phyloP scores from a whole-genome alignment of 2,888 invertebrate species.

The Pristionchus japonicus region DNA sequence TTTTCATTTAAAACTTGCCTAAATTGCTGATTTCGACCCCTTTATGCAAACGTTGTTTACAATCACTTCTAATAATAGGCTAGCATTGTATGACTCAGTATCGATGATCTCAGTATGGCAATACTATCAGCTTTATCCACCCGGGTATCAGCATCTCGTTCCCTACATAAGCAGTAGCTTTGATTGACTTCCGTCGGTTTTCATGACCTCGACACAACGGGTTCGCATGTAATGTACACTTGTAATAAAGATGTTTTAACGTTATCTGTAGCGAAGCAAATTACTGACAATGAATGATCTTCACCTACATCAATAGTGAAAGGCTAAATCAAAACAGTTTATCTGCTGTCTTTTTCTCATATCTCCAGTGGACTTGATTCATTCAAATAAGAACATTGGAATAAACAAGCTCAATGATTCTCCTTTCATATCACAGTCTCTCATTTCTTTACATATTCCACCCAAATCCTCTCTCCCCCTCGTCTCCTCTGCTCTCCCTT shows the following conservation, averaged over 20 bases:
- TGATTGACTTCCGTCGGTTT: constrained; percentile 5
- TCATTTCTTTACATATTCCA: background rate
- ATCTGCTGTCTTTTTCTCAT: too few species aligned
- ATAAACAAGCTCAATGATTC: too few species aligned
- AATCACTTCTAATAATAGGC: background rate
- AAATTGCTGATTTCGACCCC: too few species aligned
- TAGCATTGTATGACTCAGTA: background rate
- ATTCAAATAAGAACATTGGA: too few species aligned
- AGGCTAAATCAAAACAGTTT: too few species aligned
- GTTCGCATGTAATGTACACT: background rate
- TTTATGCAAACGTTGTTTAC: too few species aligned
- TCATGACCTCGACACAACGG: background rate
- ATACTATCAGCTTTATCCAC: background rate
- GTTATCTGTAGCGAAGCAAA: too few species aligned
- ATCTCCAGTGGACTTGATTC: too few species aligned
- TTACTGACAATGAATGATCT: too few species aligned
- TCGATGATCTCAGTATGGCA: constrained; percentile 25
- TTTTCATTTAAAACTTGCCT: too few species aligned
- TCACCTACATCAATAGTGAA: too few species aligned
- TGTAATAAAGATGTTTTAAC: background rate
- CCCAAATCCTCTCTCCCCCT: background rate
- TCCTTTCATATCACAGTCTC: background rate
- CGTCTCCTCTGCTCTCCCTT: background rate
- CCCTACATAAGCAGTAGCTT: background rate
- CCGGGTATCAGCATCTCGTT: background rate